Base-by-base conservation (phyloP, 2,113 vertebrate genomes). In the Hippolais icterina region DNA sequence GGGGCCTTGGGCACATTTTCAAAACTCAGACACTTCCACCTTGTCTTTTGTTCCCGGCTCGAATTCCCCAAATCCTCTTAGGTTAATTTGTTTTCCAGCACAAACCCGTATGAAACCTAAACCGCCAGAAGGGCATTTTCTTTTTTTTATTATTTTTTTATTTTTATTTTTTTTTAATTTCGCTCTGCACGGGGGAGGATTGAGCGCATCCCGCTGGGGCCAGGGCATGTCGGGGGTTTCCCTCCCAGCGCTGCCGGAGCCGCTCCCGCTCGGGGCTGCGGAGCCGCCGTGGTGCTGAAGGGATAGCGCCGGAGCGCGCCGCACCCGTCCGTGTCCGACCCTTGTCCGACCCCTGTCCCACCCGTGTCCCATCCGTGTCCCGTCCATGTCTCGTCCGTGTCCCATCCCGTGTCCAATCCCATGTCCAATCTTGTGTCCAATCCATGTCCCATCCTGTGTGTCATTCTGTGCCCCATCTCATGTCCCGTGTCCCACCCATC, bases 281-380 rank as follows among this genome's bases (percentile, higher is more conserved):
- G 53, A 68, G 71, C 76, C 23, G 77, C 87, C 54, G 87, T 90
- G 97, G 97, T 97, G 97, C 97, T 98, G 96, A 97, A 97, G 13
- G 97, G 97, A 97, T 89, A 98, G 97, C 97, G 86, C 31, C 44
- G 54, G n/a, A 1, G 5, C 6, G 15, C 29, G 0, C 74, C 29
- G 37, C 18, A 0, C 22, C 57, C 16, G 13, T 15, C 42, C 27
- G 2, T 31, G 61, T 23, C 41, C 25, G 24, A 5, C 9, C 25
- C 24, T 3, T 33, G 53, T 33, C 54, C 33, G 22, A 16, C 10
- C 56, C n/a, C 4, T 24, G 56, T 57, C 21, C 9, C 31, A 13
- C 20, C 29, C 41, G 1, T 27, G 70, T 27, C 37, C 3, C 2
- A 11, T 19, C 46, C 4, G 1, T 33, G 31, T 56, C 17, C 53